A percentile compares a stretch with the other conserved stretches of the same genome.
These are phyloP conservation scores for Cheilosia impressa DNA, from an alignment of 2,888 invertebrate species.

Conservation along the genomic window DNA sequence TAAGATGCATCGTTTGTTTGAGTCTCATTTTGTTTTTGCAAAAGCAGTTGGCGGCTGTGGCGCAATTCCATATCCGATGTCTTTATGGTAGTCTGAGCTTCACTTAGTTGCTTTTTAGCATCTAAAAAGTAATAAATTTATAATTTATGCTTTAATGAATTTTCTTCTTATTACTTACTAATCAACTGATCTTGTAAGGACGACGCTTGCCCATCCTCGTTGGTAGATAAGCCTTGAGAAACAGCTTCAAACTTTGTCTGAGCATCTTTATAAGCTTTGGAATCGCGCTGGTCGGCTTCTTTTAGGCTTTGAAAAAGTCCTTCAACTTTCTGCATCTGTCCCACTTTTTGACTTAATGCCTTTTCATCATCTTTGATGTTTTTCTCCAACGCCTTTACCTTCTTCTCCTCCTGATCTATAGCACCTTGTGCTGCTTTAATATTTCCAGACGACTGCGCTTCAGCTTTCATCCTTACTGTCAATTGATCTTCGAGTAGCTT, in stretches of 20 bases:
- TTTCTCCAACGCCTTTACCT: constrained; percentile 87
- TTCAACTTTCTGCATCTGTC: constrained; percentile 86
- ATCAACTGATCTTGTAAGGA: constrained; percentile 96
- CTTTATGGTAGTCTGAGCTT: constrained; percentile 91
- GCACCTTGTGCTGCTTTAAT: constrained; percentile 87
- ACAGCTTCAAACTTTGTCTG: constrained; percentile 93
- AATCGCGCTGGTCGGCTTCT: constrained; percentile 87
- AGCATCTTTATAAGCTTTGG: constrained; percentile 88
- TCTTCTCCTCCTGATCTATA: constrained; percentile 88
- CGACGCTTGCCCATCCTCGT: constrained; percentile 90
- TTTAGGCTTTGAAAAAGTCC: constrained; percentile 88
- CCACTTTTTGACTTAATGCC: constrained; percentile 86
- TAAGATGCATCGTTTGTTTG: constrained; percentile 88
- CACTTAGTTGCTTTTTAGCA: constrained; percentile 90
- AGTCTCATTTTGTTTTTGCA: constrained; percentile 87
- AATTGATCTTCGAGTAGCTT: constrained; percentile 87
- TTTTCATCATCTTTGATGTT: constrained; percentile 88
- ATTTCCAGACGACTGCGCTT: constrained; percentile 87
- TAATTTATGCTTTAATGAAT: not conserved
- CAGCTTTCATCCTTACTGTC: constrained; percentile 87
- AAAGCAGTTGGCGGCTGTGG: constrained; percentile 87
- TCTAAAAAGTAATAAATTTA: constrained; percentile 83
- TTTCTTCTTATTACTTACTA: constrained; percentile 84
- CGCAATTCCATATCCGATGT: constrained; percentile 90
- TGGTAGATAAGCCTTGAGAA: constrained; percentile 91